A percentile compares a stretch with the other conserved stretches of the same genome.
phyloP scores from a whole-genome alignment of 2,113 vertebrate species.

The Neomonachus schauinslandi region DNA sequence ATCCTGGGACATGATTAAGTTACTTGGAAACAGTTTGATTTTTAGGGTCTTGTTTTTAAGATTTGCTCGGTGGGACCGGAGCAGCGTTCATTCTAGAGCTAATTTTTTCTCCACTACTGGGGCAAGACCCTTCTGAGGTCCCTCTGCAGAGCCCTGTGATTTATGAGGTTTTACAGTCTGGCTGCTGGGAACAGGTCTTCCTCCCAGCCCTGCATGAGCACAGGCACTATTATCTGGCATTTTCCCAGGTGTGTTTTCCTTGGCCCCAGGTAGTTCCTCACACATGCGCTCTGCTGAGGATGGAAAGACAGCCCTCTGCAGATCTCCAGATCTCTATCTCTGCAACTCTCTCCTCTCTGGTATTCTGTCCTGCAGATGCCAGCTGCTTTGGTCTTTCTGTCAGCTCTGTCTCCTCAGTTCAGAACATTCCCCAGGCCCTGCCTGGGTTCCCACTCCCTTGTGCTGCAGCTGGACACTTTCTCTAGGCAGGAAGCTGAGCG shows the following conservation, averaged over 20 bases:
- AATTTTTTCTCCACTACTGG: not conserved
- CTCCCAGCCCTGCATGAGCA: not conserved
- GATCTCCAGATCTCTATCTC: not conserved
- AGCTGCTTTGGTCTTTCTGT: not conserved
- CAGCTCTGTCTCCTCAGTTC: not conserved
- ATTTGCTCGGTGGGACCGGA: not conserved
- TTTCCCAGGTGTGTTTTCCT: not conserved
- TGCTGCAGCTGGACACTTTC: not conserved
- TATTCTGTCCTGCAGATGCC: not conserved
- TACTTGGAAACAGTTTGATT: slow-evolving; percentile 11
- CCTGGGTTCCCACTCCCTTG: not conserved
- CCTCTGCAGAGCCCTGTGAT: not conserved
- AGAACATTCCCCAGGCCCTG: not conserved
- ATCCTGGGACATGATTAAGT: not conserved
- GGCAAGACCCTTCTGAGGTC: not conserved
- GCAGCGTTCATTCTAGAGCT: not conserved
- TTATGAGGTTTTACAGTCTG: not conserved
- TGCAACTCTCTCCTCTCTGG: not conserved
- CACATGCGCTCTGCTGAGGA: not conserved
- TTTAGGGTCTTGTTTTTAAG: slow-evolving; percentile 17
- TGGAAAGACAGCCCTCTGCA: not conserved
- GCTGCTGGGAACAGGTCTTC: not conserved
- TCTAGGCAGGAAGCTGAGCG: not conserved
- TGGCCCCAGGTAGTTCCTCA: not conserved
- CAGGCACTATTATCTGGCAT: not conserved